Evolutionary conservation across 2,113 vertebrate genomes (phyloP).

Genomic region (Salvelinus namaycush): DNA sequence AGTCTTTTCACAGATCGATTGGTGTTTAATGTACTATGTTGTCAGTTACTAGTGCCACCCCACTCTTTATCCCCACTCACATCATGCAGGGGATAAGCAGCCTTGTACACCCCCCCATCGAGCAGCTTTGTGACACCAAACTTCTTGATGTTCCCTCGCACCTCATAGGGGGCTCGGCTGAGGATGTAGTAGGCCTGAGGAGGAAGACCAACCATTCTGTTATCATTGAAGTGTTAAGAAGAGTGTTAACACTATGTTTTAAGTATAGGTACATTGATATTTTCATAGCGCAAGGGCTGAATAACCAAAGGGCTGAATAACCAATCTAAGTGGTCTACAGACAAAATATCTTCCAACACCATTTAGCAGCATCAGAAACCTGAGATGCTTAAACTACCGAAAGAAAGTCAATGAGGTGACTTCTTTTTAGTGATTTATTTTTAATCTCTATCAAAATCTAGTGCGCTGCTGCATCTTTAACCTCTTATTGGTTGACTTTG

Average conservation of each 20-base stretch:
- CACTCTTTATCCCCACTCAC: conserved; percentile 70
- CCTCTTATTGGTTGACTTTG: too few relatives aligned
- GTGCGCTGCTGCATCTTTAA: too few relatives aligned
- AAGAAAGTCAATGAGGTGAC: too few relatives aligned
- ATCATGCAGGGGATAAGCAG: conserved; percentile 91
- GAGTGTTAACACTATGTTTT: background rate
- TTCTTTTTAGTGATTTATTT: too few relatives aligned
- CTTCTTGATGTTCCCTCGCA: conserved; percentile 77
- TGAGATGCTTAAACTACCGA: background rate
- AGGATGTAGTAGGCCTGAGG: conserved; percentile 87
- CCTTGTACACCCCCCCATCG: conserved; percentile 87
- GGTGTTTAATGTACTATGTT: background rate
- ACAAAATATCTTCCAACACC: background rate
- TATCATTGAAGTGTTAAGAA: background rate
- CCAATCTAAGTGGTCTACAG: too few relatives aligned
- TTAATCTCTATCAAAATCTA: too few relatives aligned
- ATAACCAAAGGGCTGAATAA: too few relatives aligned
- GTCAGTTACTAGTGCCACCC: background rate
- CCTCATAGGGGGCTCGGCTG: conserved; percentile 83
- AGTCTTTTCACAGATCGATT: too few relatives aligned
- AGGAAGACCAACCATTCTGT: background rate
- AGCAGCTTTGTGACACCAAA: conserved; percentile 91
- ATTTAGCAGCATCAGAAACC: too few relatives aligned
- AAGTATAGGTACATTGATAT: too few relatives aligned
- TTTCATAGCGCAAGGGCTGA: too few relatives aligned